A percentile compares a stretch with the other conserved stretches of the same genome.
Conservation (phyloP, 2,888 invertebrate species). For the Eudemis profundana region DNA sequence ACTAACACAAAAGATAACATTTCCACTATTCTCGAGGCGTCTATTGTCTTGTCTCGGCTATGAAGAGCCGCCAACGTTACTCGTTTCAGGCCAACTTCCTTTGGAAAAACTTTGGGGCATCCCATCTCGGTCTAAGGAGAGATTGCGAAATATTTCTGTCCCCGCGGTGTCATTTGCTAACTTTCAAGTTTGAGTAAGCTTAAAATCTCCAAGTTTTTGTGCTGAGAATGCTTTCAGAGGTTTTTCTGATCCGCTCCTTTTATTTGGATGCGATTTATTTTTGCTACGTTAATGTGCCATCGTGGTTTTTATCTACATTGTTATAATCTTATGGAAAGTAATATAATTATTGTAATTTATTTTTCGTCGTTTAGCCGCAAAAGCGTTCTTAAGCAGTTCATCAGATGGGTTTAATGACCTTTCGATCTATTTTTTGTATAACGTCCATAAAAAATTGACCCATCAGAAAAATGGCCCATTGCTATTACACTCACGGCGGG, state of each 20-base stretch:
- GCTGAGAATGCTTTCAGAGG: conserved; percentile 57
- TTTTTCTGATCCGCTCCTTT: conserved; percentile 48
- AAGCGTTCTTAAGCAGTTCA: too few relatives aligned
- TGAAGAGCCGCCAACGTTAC: conserved; percentile 55
- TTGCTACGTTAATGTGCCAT: neutral
- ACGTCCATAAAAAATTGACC: too few relatives aligned
- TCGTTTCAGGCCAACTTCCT: conserved; percentile 65
- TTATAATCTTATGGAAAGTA: neutral
- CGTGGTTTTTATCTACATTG: neutral
- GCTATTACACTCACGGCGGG: too few relatives aligned
- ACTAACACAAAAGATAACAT: conserved; percentile 64
- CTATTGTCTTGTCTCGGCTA: conserved; percentile 67
- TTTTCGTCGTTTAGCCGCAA: too few relatives aligned
- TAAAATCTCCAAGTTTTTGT: conserved; percentile 72
- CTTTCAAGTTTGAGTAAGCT: conserved; percentile 78
- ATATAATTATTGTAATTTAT: too few relatives aligned
- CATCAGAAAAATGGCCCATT: too few relatives aligned
- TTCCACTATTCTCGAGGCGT: conserved; percentile 63
- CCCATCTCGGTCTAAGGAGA: conserved; percentile 69
- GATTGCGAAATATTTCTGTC: conserved; percentile 78
- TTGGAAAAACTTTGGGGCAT: conserved; percentile 68
- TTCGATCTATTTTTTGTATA: too few relatives aligned
- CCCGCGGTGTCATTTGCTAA: conserved; percentile 79
- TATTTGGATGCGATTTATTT: conserved; percentile 38
- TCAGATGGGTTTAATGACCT: too few relatives aligned